A percentile compares a stretch with the other conserved stretches of the same genome.
These are phyloP conservation scores for Lepas anatifera DNA, from an alignment of 2,888 invertebrate species.

Conservation along the genomic window DNA sequence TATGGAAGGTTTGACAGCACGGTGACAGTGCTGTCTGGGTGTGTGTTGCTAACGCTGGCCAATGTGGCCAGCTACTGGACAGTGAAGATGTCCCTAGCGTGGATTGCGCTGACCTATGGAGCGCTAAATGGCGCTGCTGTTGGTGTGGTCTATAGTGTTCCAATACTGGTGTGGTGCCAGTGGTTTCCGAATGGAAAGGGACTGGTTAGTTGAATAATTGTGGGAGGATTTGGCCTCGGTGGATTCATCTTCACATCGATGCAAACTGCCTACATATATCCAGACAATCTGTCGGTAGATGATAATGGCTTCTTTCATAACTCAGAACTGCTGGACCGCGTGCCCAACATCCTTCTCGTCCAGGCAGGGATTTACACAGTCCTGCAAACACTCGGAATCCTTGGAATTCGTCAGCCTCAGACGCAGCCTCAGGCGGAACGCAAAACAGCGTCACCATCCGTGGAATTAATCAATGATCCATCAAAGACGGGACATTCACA, in stretches of 20 bases:
- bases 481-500: no score
- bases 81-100: neutral
- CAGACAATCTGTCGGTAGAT: slow-evolving; percentile 28
- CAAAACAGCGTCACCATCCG: no score
- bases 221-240: slow-evolving; percentile 35
- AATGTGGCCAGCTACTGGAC: neutral
- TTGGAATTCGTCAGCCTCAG: neutral
- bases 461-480: no score
- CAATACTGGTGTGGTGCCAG: slow-evolving; percentile 23
- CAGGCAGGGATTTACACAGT: slow-evolving; percentile 29
- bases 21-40: neutral
- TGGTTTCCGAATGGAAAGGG: slow-evolving; percentile 34
- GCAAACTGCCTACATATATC: slow-evolving; percentile 35
- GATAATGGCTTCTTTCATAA: slow-evolving; percentile 18
- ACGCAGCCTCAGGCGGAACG: no score
- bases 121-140: neutral
- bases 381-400: slow-evolving; percentile 30
- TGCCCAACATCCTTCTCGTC: slow-evolving; percentile 31
- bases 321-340: slow-evolving; percentile 27
- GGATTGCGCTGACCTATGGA: neutral
- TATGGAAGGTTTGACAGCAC: neutral
- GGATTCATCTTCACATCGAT: slow-evolving; percentile 33
- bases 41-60: neutral
- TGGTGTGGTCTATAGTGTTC: neutral
- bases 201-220: slow-evolving; percentile 32